phyloP scores from a whole-genome alignment of 2,113 vertebrate species.

The Synodontis membranacea region DNA sequence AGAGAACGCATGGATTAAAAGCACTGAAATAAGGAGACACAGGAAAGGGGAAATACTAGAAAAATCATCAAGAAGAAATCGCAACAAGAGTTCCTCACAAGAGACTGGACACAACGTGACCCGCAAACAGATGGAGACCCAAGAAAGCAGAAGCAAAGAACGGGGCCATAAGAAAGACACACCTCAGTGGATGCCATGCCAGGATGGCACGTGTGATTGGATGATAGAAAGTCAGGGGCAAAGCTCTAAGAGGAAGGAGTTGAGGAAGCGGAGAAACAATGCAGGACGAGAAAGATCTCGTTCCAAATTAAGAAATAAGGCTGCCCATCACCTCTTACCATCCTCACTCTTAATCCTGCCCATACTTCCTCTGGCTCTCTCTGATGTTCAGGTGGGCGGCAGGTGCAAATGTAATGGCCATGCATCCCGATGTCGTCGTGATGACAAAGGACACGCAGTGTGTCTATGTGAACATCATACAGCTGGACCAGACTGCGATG shows the following conservation, averaged over 20 bases:
- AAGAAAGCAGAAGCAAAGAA: slow-evolving; percentile 62
- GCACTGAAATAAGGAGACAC: slow-evolving; percentile 42
- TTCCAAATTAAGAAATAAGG: slow-evolving; percentile 50
- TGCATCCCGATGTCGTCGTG: slow-evolving; percentile 76
- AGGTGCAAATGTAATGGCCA: slow-evolving; percentile 85
- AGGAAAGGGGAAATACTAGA: slow-evolving; percentile 52
- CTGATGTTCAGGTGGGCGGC: slow-evolving; percentile 82
- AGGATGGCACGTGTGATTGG: slow-evolving; percentile 65
- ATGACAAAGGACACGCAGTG: slow-evolving; percentile 65
- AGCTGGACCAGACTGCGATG: slow-evolving; percentile 78
- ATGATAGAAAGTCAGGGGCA: slow-evolving; percentile 60
- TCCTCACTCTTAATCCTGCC: slow-evolving; percentile 37
- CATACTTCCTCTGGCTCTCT: slow-evolving; percentile 63
- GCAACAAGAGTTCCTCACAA: slow-evolving; percentile 61
- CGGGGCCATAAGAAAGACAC: slow-evolving; percentile 62
- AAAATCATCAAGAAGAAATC: slow-evolving; percentile 61
- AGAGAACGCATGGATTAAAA: slow-evolving; percentile 56
- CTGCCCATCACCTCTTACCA: slow-evolving; percentile 44
- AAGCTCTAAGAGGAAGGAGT: slow-evolving; percentile 63
- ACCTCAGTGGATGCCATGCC: slow-evolving; percentile 62
- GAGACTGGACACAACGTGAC: slow-evolving; percentile 72
- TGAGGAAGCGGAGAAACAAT: slow-evolving; percentile 75
- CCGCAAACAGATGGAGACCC: slow-evolving; percentile 64
- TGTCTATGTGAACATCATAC: slow-evolving; percentile 83
- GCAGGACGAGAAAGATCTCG: slow-evolving; percentile 45